A percentile compares a stretch with the other conserved stretches of the same genome.
Evolutionary conservation across 2,888 invertebrate genomes (phyloP).

Genomic region (Oconnorella tubifera): DNA sequence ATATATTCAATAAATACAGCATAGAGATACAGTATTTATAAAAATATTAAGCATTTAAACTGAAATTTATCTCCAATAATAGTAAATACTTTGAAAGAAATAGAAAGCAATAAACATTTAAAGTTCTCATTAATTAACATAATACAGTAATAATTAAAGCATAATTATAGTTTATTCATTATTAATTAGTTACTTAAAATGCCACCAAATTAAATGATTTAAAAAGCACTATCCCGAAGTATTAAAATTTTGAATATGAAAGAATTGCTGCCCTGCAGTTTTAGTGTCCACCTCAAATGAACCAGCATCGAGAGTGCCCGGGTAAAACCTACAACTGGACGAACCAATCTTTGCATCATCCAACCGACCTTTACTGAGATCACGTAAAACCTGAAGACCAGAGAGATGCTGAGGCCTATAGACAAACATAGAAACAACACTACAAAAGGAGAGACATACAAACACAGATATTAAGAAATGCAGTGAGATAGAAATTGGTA

Average conservation of each 20-base stretch:
- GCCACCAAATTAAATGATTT: too few species aligned
- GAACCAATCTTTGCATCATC: conserved; percentile 72
- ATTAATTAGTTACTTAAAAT: too few species aligned
- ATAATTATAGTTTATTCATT: too few species aligned
- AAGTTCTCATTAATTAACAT: too few species aligned
- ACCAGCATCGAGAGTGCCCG: conserved; percentile 63
- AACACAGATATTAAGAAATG: background rate
- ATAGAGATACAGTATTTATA: too few species aligned
- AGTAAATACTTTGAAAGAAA: too few species aligned
- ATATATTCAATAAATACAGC: background rate
- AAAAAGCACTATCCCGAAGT: too few species aligned
- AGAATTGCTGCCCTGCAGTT: conserved; percentile 87
- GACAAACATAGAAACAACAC: conserved; percentile 9
- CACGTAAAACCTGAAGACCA: conserved; percentile 71
- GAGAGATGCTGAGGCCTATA: conserved; percentile 55
- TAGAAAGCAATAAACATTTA: too few species aligned
- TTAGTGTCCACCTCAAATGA: conserved; percentile 69
- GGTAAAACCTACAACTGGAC: conserved; percentile 71
- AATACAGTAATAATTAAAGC: too few species aligned
- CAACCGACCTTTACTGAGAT: conserved; percentile 71
- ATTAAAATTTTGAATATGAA: too few species aligned
- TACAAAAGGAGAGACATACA: background rate
- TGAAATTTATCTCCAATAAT: too few species aligned
- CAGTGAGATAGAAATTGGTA: background rate
- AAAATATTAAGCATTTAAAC: too few species aligned